A percentile compares a stretch with the other conserved stretches of the same genome.
phyloP scores from a whole-genome alignment of 2,113 vertebrate genomes.

The Ploceus nigricollis region DNA sequence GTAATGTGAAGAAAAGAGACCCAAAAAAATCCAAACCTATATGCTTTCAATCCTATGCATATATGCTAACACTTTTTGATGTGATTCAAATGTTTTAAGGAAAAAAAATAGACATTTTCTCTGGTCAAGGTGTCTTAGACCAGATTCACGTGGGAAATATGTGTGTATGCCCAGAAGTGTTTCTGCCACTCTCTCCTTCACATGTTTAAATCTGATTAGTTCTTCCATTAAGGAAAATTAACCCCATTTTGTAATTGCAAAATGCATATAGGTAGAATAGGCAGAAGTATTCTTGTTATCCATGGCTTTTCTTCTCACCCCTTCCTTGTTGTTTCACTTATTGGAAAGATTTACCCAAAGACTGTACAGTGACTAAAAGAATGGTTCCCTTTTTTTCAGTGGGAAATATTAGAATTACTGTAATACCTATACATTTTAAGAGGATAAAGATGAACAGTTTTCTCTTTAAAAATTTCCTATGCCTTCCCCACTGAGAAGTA shows the following conservation, averaged over 20 bases:
- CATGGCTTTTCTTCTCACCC: neutral
- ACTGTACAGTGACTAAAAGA: neutral
- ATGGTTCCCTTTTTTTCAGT: neutral
- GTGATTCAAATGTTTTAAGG: constrained; percentile 16
- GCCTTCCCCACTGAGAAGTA: neutral
- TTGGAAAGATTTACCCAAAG: neutral
- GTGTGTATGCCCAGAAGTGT: neutral
- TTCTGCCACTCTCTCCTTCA: constrained; percentile 1
- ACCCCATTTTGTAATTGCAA: neutral
- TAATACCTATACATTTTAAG: neutral
- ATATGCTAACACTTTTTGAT: neutral
- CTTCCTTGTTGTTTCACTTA: neutral
- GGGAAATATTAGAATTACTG: neutral
- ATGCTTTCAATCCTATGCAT: neutral
- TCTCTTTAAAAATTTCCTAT: neutral
- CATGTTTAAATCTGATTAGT: neutral
- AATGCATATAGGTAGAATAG: neutral
- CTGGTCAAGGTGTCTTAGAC: neutral
- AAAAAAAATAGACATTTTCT: neutral
- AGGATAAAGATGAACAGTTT: neutral
- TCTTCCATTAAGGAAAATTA: neutral
- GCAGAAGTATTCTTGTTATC: neutral
- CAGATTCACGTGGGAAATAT: neutral
- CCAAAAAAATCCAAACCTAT: neutral
- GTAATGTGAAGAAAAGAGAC: neutral